These are phyloP conservation scores for Leptinotarsa rubiginosa DNA, from an alignment of 2,888 invertebrate species.

Conservation along the genomic window DNA sequence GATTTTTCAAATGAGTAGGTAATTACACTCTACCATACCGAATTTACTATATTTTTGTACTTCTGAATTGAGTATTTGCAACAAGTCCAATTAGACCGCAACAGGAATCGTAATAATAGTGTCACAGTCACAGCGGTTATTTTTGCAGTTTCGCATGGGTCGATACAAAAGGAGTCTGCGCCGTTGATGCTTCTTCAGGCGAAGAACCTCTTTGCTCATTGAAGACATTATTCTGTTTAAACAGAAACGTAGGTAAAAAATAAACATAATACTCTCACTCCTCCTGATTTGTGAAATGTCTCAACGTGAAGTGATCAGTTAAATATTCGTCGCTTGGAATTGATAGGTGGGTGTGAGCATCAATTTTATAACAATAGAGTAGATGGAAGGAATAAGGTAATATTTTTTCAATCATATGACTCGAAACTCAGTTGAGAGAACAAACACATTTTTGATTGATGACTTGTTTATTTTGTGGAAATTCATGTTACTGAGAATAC, in stretches of 20 bases:
- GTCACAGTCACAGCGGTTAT: slow-evolving; percentile 28
- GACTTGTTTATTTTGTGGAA: no score
- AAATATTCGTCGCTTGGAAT: neutral
- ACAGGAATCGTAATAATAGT: neutral
- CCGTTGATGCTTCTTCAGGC: slow-evolving; percentile 7
- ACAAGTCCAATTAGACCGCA: neutral
- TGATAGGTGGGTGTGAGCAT: neutral
- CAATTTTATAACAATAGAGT: neutral
- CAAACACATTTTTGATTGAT: no score
- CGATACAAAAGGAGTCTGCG: slow-evolving; percentile 42
- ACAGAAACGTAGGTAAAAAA: neutral
- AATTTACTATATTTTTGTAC: no score
- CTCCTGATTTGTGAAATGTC: neutral
- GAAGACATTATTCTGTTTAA: slow-evolving; percentile 10
- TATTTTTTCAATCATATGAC: no score
- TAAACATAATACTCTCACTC: neutral
- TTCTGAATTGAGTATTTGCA: no score
- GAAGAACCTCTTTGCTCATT: slow-evolving; percentile 13
- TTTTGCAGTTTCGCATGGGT: slow-evolving; percentile 29
- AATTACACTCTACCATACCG: no score
- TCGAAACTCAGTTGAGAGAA: no score
- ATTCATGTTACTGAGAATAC: no score
- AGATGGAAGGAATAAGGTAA: neutral
- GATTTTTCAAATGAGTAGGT: no score
- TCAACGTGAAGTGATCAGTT: slow-evolving; percentile 11